Evolutionary conservation across 2,888 invertebrate genomes (phyloP).

Genomic region (Pomacea canaliculata): DNA sequence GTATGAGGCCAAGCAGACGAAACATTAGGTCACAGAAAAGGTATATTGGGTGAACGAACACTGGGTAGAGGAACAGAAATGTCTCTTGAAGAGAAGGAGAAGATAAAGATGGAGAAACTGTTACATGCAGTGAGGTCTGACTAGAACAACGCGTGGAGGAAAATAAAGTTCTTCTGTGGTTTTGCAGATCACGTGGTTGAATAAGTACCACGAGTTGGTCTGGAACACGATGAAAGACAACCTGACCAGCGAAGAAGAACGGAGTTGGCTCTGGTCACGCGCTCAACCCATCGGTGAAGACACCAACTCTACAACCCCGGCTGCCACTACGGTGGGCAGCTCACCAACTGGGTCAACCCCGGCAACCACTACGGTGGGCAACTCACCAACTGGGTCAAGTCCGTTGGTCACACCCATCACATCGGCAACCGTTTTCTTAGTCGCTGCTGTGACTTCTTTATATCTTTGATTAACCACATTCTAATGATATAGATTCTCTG

Average conservation of each 20-base stretch:
- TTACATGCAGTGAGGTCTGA: too few relatives aligned
- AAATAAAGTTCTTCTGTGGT: not conserved
- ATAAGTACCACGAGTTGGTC: constrained; percentile 55
- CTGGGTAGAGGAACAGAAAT: too few relatives aligned
- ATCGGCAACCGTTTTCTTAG: too few relatives aligned
- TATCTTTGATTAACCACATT: too few relatives aligned
- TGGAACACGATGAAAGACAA: constrained; percentile 51
- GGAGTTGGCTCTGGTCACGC: constrained; percentile 50
- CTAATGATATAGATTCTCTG: too few relatives aligned
- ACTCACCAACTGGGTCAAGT: too few relatives aligned
- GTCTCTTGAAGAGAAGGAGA: too few relatives aligned
- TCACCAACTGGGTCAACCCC: not conserved
- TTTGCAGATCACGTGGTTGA: constrained; percentile 60
- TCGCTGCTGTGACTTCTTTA: too few relatives aligned
- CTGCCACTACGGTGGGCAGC: not conserved
- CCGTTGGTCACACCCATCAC: too few relatives aligned
- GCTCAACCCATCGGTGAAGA: constrained; percentile 21
- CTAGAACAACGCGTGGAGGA: too few relatives aligned
- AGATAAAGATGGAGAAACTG: too few relatives aligned
- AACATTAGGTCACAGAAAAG: not conserved
- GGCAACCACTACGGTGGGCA: not conserved
- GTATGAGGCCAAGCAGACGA: not conserved
- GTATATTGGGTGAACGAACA: too few relatives aligned
- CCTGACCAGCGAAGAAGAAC: constrained; percentile 35
- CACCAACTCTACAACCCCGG: not conserved